Evolutionary conservation across 2,888 invertebrate genomes (phyloP).

Genomic region (Epistrophe grossulariae): DNA sequence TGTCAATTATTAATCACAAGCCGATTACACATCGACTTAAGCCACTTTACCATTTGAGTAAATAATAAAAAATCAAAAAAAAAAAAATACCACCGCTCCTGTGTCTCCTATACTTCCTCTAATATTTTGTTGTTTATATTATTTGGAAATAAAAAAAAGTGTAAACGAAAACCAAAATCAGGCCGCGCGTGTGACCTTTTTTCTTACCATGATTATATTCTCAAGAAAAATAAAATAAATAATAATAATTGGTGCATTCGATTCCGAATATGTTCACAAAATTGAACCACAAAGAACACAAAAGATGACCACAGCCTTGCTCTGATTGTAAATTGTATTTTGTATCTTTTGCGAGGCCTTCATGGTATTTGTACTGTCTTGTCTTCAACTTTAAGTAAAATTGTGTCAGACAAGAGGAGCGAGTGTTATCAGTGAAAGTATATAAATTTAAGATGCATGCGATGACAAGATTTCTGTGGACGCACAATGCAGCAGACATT

Average conservation of each 20-base stretch:
- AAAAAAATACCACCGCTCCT: not conserved
- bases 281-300: constrained; percentile 55
- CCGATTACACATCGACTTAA: too few species aligned
- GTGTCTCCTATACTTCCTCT: not conserved
- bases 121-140: constrained; percentile 7
- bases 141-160: constrained; percentile 43
- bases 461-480: not conserved
- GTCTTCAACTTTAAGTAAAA: not conserved
- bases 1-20: too few species aligned
- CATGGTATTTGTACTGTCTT: not conserved
- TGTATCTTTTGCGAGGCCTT: not conserved
- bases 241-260: constrained; percentile 44
- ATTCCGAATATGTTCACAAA: constrained; percentile 35
- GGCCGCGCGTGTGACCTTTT: constrained; percentile 63
- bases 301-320: constrained; percentile 9
- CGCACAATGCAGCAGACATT: not conserved
- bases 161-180: constrained; percentile 20
- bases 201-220: constrained; percentile 46
- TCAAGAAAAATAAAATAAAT: not conserved
- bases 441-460: constrained; percentile 4
- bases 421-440: constrained; percentile 21
- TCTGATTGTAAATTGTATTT: constrained; percentile 26
- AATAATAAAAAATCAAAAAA: not conserved
- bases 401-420: not conserved
- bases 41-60: too few species aligned